Base-by-base conservation (phyloP, 2,113 vertebrate species). In the Prinia subflava region DNA sequence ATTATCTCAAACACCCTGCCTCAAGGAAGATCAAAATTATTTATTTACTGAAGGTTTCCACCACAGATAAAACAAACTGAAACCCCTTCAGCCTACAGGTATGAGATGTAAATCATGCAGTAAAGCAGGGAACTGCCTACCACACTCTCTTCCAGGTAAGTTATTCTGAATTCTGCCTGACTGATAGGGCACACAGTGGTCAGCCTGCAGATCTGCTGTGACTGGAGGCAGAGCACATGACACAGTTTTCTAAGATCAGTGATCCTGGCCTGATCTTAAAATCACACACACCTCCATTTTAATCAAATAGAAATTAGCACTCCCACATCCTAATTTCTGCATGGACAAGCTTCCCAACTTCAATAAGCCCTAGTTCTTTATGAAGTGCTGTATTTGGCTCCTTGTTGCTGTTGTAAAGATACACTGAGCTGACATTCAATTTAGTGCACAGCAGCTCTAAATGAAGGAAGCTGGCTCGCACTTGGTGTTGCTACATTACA, bases 291-390 rank as follows among this genome's bases (percentile, higher is more conserved):
- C 25, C 53, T 80, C 24, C 33, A 6, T 71, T 94, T 92, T 80
- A 94, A 92, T 91, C 30, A 94, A 94, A 85, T 47, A 47, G 33
- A 94, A 92, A 95, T 91, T 89, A 87, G 39, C 60, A 71, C 44
- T 87, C 53, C 50, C 21, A 56, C 20, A 9, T 65, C 31, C 65
- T 89, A 92, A 68, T 94, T 92, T 91, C 59, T 76, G 6, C 70
- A 65, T 33, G 42, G 89, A 53, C 74, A 84, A 71, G 7, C 47
- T 63, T 81, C 27, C 12, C 7, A 4, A 37, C 17, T 62, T 91
- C 67, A 77, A 2, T 89, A 92, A 94, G 13, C 33, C 42, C 56
- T 35, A 53, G 50, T 9, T 77, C 46, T 95, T 94, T 91, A 94
- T 77, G 75, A 92, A 88, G 84, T 89, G 89, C 41, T 92, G 56